A percentile compares a stretch with the other conserved stretches of the same genome.
Conservation (phyloP, 1,140 invertebrate genomes). For the Phortica variegata region DNA sequence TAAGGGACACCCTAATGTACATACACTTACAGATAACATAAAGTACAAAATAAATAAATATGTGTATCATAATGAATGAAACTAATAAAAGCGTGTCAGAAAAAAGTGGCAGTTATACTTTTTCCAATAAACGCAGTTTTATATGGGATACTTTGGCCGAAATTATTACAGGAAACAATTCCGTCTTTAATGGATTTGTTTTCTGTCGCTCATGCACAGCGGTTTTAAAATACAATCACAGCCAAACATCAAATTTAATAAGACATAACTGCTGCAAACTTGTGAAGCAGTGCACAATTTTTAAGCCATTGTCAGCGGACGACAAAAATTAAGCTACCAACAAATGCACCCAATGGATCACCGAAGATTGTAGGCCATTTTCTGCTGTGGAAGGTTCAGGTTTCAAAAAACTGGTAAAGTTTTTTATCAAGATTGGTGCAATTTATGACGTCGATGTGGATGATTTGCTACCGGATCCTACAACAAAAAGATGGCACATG, state of each 20-base stretch:
- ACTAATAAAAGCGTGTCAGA: too few species aligned
- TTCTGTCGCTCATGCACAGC: constrained; percentile 2
- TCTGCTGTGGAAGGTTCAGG: constrained; percentile 11
- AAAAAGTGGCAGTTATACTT: too few species aligned
- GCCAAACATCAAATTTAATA: constrained; percentile 15
- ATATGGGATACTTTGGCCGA: constrained; percentile 9
- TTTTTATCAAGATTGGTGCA: constrained; percentile 17
- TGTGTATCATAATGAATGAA: too few species aligned
- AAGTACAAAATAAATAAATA: too few species aligned
- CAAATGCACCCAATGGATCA: constrained; percentile 9
- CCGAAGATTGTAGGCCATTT: constrained; percentile 17
- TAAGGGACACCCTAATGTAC: too few species aligned
- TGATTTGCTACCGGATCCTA: constrained; percentile 14
- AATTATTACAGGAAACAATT: constrained; percentile 3
- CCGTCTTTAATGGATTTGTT: neutral
- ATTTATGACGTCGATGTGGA: constrained; percentile 12
- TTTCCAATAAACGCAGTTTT: constrained; percentile 11
- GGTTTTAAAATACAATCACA: constrained; percentile 13
- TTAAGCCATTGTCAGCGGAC: neutral
- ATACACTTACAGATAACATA: too few species aligned
- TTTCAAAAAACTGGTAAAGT: constrained; percentile 9
- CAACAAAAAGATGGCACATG: constrained; percentile 7
- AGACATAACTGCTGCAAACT: constrained; percentile 8
- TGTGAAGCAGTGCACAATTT: constrained; percentile 1
- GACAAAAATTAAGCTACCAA: constrained; percentile 5